Percentiles rank a stretch among this genome's conserved stretches.
Conservation (phyloP, 2,113 vertebrate species). For the Ictidomys tridecemlineatus region DNA sequence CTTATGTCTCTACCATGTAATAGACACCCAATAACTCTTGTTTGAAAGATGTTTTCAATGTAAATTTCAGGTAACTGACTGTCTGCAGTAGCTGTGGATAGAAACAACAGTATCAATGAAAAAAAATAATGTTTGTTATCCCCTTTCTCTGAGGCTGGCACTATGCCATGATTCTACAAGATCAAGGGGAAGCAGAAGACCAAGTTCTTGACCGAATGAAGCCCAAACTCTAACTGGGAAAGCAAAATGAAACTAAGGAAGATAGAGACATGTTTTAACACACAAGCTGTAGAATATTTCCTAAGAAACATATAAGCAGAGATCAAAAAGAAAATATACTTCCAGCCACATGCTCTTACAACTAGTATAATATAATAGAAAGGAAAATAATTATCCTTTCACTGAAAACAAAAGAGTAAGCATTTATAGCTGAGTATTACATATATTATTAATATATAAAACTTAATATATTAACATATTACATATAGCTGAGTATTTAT, state of each 20-base stretch:
- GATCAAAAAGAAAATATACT: neutral
- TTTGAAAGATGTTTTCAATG: neutral
- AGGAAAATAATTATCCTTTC: conserved; percentile 18
- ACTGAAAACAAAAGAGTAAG: neutral
- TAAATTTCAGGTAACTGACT: neutral
- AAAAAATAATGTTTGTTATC: neutral
- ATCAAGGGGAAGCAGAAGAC: neutral
- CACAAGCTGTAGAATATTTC: neutral
- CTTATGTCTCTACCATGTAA: neutral
- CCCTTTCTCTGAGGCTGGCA: neutral
- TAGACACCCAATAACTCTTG: neutral
- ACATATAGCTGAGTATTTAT: neutral
- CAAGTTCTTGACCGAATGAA: neutral
- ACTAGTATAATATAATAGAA: neutral
- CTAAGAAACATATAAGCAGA: neutral
- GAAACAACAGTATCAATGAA: neutral
- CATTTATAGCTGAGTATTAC: neutral
- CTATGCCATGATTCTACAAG: neutral
- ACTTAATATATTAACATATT: too few species aligned
- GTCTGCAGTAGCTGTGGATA: neutral
- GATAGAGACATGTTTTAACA: neutral
- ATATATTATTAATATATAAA: too few species aligned
- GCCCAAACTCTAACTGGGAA: neutral
- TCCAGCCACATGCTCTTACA: neutral
- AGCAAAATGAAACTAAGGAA: neutral